Evolutionary conservation across 2,888 invertebrate genomes (phyloP), one percentile per base, ranked within the genome.

Genomic region (Gisinianus flammeolus): DNA sequence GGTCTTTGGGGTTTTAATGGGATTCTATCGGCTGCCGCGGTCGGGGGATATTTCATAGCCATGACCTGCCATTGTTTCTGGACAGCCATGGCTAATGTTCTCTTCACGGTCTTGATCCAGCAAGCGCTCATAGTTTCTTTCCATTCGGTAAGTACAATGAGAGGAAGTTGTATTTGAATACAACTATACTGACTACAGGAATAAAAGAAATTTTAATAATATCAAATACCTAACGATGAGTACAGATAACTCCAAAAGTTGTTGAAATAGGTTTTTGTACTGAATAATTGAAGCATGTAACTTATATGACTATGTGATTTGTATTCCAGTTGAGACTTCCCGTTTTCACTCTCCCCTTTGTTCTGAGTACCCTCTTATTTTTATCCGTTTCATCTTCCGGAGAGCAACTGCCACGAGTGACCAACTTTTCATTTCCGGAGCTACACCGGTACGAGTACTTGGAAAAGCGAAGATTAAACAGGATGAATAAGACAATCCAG

Each of bases 1-100:
- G 89, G 89, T 0, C 73, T 87, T 0, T 88, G 88, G 88, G 88
- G 88, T 8, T 88, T 87, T 83, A 88, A 88, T 78, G 86, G 87
- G 31, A 80, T 88, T 68, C 79, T 89, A 56, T 87, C 87, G 2
- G 87, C 87, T 0, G 87, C 86, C 10, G 85, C 87, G 62, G 82
- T 88, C 22, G 88, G 88, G 24, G 88, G 87, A 30, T 86, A 87
- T 81, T 87, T 87, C 76, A 83, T 87, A 74, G 86, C 87, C 0
- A 81, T 88, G 28, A 88, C 86, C 19, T 84, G 85, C 4, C 88
- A 88, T 76, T 80, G 79, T 24, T 83, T 83, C 62, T 79, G 79
- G 81, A 86, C 87, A 0, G 85, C 85, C 0, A 79, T 85, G 12
- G 86, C 86, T 2, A 87, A 87, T 19, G 86, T 87, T n/a, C 77